Evolutionary conservation across 1,140 invertebrate species (phyloP).

Genomic region (Aradophagus sp.): DNA sequence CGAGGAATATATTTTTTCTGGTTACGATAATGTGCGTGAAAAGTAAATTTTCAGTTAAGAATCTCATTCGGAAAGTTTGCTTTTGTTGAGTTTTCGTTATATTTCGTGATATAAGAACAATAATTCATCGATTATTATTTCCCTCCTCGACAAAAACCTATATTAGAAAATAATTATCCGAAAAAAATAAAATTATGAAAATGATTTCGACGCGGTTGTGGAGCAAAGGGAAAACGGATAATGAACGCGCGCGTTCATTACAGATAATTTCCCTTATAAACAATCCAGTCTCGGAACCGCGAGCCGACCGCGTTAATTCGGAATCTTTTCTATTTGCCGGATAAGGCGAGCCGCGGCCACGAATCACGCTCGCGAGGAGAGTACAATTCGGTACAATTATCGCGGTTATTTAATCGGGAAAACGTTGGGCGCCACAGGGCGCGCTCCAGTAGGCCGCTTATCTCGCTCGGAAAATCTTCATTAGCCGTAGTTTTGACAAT

Average conservation of each 20-base stretch:
- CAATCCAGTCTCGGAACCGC: neutral
- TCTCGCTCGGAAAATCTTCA: slow-evolving; percentile 37
- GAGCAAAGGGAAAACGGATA: too few relatives aligned
- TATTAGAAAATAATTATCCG: too few relatives aligned
- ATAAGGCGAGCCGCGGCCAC: neutral
- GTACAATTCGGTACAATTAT: slow-evolving; percentile 19
- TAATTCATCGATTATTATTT: too few relatives aligned
- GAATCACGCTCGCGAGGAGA: slow-evolving; percentile 10
- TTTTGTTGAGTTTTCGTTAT: too few relatives aligned
- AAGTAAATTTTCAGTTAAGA: too few relatives aligned
- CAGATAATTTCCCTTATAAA: slow-evolving; percentile 4
- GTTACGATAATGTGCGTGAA: too few relatives aligned
- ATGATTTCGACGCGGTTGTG: too few relatives aligned
- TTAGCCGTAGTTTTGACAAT: slow-evolving; percentile 42
- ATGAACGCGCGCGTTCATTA: neutral
- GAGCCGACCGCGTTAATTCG: neutral
- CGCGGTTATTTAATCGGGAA: slow-evolving; percentile 22
- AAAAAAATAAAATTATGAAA: too few relatives aligned
- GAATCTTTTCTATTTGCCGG: slow-evolving; percentile 4
- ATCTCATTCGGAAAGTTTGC: too few relatives aligned
- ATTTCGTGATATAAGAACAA: too few relatives aligned
- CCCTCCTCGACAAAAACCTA: too few relatives aligned
- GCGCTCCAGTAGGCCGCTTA: slow-evolving; percentile 7
- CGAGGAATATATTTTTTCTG: too few relatives aligned
- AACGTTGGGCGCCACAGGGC: slow-evolving; percentile 11